These are phyloP conservation scores for Pseudorhombus dupliciocellatus DNA, from an alignment of 2,113 vertebrate genomes.

Conservation along the genomic window DNA sequence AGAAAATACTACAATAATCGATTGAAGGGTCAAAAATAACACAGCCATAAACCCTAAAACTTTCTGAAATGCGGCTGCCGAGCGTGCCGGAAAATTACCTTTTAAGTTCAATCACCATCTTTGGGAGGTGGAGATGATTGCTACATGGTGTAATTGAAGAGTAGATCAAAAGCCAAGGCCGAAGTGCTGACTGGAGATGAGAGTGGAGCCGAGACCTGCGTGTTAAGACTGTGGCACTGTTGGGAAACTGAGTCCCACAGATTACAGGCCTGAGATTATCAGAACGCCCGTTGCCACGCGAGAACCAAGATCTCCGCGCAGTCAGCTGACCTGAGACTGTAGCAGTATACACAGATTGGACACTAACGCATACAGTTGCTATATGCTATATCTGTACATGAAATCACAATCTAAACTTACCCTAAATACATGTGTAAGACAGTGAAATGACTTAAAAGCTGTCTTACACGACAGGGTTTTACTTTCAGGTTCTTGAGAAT, in stretches of 20 bases:
- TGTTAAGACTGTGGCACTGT: slow-evolving; percentile 32
- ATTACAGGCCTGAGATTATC: slow-evolving; percentile 66
- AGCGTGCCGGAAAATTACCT: slow-evolving; percentile 60
- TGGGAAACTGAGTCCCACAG: slow-evolving; percentile 52
- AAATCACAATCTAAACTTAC: no score
- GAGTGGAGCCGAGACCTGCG: slow-evolving; percentile 47
- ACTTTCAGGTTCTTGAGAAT: not conserved
- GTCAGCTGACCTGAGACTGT: slow-evolving; percentile 14
- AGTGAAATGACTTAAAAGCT: no score
- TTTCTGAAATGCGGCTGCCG: slow-evolving; percentile 37
- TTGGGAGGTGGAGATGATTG: slow-evolving; percentile 73
- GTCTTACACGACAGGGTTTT: not conserved
- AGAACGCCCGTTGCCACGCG: slow-evolving; percentile 33
- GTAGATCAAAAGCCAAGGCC: slow-evolving; percentile 71
- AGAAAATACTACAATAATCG: slow-evolving; percentile 38
- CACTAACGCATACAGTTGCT: not conserved
- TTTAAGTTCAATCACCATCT: slow-evolving; percentile 72
- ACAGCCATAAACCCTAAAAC: slow-evolving; percentile 39
- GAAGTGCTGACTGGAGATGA: slow-evolving; percentile 58
- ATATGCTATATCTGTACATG: no score
- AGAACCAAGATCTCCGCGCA: slow-evolving; percentile 15
- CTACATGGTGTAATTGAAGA: slow-evolving; percentile 77
- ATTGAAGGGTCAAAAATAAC: slow-evolving; percentile 33
- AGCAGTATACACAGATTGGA: not conserved
- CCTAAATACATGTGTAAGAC: not conserved